Conservation (phyloP, 1,140 invertebrate species). For the Drosophila sp. region DNA sequence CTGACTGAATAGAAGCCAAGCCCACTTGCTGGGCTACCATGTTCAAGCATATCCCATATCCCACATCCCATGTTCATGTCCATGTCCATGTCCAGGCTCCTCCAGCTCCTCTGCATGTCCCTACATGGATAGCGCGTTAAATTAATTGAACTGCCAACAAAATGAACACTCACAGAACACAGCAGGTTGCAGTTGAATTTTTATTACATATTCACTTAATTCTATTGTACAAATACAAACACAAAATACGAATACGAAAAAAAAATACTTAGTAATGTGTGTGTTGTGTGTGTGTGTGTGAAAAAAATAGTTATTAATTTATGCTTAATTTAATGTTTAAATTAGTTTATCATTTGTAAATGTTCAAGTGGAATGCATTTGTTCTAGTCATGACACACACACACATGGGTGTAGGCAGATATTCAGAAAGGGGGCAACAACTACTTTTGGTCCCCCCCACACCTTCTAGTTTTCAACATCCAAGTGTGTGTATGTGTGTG, state of each 20-base stretch:
- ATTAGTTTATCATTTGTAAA: neutral
- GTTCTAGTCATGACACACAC: neutral
- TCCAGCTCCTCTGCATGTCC: neutral
- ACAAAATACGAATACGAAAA: neutral
- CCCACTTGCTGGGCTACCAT: conserved; percentile 57
- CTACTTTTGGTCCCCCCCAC: too few relatives aligned
- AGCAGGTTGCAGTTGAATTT: conserved; percentile 62
- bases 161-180: conserved; percentile 40
- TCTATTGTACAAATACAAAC: conserved; percentile 42
- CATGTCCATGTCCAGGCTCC: neutral
- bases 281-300: conserved; percentile 13
- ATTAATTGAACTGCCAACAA: conserved; percentile 71
- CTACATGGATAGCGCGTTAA: conserved; percentile 76
- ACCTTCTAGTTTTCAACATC: neutral
- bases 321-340: conserved; percentile 1
- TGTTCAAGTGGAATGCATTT: conserved; percentile 8
- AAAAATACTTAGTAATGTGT: conserved; percentile 34
- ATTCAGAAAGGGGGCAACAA: too few relatives aligned
- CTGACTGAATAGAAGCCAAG: conserved; percentile 63
- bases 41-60: conserved; percentile 26
- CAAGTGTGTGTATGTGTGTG: conserved; percentile 10
- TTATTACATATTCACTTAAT: conserved; percentile 74
- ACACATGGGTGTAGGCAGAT: neutral
- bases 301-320: neutral
- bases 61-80: conserved; percentile 46